Conservation (phyloP, 2,113 vertebrate genomes). For the Sceloporus undulatus region DNA sequence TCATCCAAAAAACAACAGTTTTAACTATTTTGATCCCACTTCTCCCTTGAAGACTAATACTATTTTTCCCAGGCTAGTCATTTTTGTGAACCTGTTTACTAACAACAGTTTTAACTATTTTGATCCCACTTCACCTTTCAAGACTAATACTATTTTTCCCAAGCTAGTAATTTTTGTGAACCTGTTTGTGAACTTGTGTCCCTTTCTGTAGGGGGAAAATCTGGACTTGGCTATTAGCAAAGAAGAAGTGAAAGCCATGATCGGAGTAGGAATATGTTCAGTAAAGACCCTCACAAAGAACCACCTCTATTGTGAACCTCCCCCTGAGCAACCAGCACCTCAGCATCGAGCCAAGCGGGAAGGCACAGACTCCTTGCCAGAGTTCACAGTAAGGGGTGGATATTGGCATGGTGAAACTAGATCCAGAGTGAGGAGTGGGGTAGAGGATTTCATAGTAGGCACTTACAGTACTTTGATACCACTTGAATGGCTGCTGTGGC, state of each 20-base stretch:
- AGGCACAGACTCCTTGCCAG: conserved; percentile 85
- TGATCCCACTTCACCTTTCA: too few species aligned
- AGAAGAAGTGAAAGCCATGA: conserved; percentile 95
- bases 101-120: too few species aligned
- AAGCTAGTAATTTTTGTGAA: not conserved
- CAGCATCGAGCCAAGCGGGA: conserved; percentile 81
- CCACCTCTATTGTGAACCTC: conserved; percentile 96
- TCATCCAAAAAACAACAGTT: too few species aligned
- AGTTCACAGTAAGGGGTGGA: conserved; percentile 88
- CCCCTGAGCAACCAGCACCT: conserved; percentile 86
- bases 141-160: not conserved
- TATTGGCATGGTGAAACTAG: not conserved
- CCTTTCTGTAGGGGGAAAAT: conserved; percentile 88
- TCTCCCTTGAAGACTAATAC: too few species aligned
- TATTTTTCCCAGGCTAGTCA: not conserved
- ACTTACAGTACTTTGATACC: too few species aligned
- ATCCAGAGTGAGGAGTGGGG: not conserved
- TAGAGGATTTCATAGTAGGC: too few species aligned
- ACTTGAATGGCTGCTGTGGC: too few species aligned
- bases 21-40: too few species aligned
- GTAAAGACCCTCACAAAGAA: conserved; percentile 95
- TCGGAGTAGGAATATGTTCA: conserved; percentile 90
- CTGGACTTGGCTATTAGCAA: conserved; percentile 95
- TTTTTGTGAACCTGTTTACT: not conserved
- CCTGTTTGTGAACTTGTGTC: not conserved